These are phyloP conservation scores for Harpalus rufipes DNA, from an alignment of 2,888 invertebrate genomes.

Conservation along the genomic window DNA sequence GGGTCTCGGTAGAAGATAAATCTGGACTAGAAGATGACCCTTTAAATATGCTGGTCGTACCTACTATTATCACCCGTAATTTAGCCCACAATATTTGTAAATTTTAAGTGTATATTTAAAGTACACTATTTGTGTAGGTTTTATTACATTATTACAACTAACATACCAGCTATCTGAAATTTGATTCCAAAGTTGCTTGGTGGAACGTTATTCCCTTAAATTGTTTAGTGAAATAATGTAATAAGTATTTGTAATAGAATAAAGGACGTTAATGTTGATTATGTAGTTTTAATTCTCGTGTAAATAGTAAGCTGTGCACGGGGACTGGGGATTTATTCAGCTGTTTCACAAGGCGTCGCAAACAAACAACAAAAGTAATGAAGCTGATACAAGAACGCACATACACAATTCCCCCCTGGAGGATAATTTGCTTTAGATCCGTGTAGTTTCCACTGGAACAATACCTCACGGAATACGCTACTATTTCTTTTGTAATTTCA, in stretches of 20 bases:
- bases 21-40: too few relatives aligned
- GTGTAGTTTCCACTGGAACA: slow-evolving; percentile 52
- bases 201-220: too few relatives aligned
- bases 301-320: slow-evolving; percentile 16
- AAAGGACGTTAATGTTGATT: slow-evolving; percentile 23
- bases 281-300: slow-evolving; percentile 36
- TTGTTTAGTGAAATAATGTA: not conserved
- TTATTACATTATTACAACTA: too few relatives aligned
- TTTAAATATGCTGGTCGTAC: too few relatives aligned
- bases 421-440: slow-evolving; percentile 50
- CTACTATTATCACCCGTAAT: too few relatives aligned
- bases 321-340: slow-evolving; percentile 28
- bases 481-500: slow-evolving; percentile 52
- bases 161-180: too few relatives aligned
- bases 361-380: slow-evolving; percentile 58
- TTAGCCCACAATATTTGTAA: too few relatives aligned
- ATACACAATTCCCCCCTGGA: slow-evolving; percentile 52
- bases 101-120: too few relatives aligned
- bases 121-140: too few relatives aligned
- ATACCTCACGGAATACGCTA: slow-evolving; percentile 40
- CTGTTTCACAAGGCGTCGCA: slow-evolving; percentile 20
- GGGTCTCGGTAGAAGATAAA: too few relatives aligned
- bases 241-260: not conserved
- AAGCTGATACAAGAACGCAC: slow-evolving; percentile 56
- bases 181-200: too few relatives aligned